Base-by-base conservation (phyloP, 2,888 invertebrate species). In the Flexamia atlantica region DNA sequence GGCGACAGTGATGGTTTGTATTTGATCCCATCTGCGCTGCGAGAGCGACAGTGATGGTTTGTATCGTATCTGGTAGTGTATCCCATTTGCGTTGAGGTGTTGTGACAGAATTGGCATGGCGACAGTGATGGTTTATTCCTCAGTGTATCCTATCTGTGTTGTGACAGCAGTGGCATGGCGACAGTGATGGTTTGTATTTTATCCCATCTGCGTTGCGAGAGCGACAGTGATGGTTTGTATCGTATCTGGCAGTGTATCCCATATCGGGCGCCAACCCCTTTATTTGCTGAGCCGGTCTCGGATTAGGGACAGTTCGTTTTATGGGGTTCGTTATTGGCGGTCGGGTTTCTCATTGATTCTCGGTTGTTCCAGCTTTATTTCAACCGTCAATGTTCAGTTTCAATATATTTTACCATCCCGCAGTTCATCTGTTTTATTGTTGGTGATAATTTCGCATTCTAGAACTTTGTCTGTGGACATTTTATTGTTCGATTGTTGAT, bases 211-310 rank as follows among this genome's bases (percentile, higher is more conserved):
- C n/a, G n/a, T n/a, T 12, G 46, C n/a, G 46, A 46, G 7, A 23
- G 53, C 23, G 53, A 53, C 53, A 53, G 7, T 23, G 53, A 53
- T 23, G 53, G 53, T 23, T 23, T 23, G 53, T 53, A 23, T 53
- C n/a, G n/a, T n/a, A n/a, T 14, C 64, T 25, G 25, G 28, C 64
- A n/a, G 25, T 23, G 23, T 64, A 28, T 64, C 25, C 14, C 70
- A 70, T 30, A 28, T 70, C 46, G 46, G 14, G 10, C 36, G 68
- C 72, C 72, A 20, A 72, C 76, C 76, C 76, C 76, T 76, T 25
- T 76, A 76, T 76, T 76, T 76, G 76, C 76, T 76, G 76, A 76
- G 76, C 64, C 64, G 64, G 72, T 76, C 76, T 76, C 46, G 76
- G 76, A 76, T 76, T 76, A 46, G 76, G 50, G 76, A 42, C 76